These are phyloP conservation scores for Pseudomyrmex flavicornis DNA, from an alignment of 1,140 invertebrate genomes.

Conservation along the genomic window DNA sequence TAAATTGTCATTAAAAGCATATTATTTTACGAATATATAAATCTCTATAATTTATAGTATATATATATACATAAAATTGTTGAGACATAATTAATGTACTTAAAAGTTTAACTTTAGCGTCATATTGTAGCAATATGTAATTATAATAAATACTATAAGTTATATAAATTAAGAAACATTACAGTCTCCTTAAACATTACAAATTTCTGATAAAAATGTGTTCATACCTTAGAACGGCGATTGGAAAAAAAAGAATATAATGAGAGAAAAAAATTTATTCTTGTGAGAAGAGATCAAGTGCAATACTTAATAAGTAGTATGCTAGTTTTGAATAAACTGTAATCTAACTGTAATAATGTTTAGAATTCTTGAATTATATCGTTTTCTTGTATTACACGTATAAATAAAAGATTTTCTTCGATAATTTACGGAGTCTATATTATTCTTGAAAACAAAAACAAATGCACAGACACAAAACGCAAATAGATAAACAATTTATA, in stretches of 20 bases:
- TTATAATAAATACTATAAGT: slow-evolving; percentile 9
- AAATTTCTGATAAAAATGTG: slow-evolving; percentile 57
- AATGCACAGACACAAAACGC: neutral
- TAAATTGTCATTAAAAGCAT: slow-evolving; percentile 3
- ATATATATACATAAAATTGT: neutral
- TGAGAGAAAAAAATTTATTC: slow-evolving; percentile 23
- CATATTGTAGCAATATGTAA: slow-evolving; percentile 6
- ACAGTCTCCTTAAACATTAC: slow-evolving; percentile 24
- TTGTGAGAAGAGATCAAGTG: slow-evolving; percentile 33
- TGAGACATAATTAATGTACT: slow-evolving; percentile 43
- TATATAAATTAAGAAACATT: slow-evolving; percentile 25
- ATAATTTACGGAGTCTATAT: neutral
- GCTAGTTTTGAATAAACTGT: slow-evolving; percentile 27
- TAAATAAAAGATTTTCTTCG: slow-evolving; percentile 46
- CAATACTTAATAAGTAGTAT: slow-evolving; percentile 29
- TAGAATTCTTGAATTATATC: slow-evolving; percentile 31
- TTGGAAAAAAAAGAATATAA: slow-evolving; percentile 22
- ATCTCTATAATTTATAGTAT: slow-evolving; percentile 23
- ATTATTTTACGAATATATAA: neutral
- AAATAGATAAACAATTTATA: neutral
- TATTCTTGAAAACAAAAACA: neutral
- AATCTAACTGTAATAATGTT: slow-evolving; percentile 32
- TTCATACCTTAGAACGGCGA: slow-evolving; percentile 25
- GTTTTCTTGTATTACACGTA: slow-evolving; percentile 39
- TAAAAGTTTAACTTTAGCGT: slow-evolving; percentile 36